Evolutionary conservation across 2,113 vertebrate genomes (phyloP), one percentile per base, ranked within the genome.

Genomic region (Tichodroma muraria): DNA sequence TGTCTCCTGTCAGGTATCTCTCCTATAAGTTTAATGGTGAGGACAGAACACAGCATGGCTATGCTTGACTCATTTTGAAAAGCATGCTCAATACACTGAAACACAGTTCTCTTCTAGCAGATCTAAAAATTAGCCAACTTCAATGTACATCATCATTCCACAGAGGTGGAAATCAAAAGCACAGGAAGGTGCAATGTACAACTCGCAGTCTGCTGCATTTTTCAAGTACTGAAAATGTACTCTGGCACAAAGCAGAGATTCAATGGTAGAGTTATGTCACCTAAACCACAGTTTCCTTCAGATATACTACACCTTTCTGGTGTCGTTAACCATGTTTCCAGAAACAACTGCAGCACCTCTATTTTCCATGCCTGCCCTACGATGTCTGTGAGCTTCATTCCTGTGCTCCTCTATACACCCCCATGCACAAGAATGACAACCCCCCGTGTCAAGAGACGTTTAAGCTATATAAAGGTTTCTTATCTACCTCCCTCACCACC

Each of bases 281-380:
- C n/a, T 64, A 95, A 96, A 90, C 86, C 83, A 90, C 92, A 90
- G 8, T 40, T 93, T 94, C 95, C 92, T 95, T 44, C 83, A 89
- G 69, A 86, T 79, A 83, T 59, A 78, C 52, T 92, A 78, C 53
- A 87, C 53, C 69, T 94, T 76, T 81, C 91, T 90, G 40, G 44
- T 64, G 61, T 53, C 5, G 37, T 80, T 84, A 96, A 86, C 85
- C 53, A 54, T 19, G 14, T 65, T 71, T 94, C 70, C 77, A 95
- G 76, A 85, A 89, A 45, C 44, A 82, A 56, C 65, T 86, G 73
- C 66, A 76, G 65, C 73, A 85, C 31, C 28, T 88, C 57, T 64
- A 3, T 49, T 93, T 93, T 95, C 70, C 83, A 78, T 2, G 8
- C 56, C 56, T 61, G 77, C 61, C 56, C n/a, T 69, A 22, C 0